Evolutionary conservation across 2,113 vertebrate genomes (phyloP).

Genomic region (Microtus richardsoni): DNA sequence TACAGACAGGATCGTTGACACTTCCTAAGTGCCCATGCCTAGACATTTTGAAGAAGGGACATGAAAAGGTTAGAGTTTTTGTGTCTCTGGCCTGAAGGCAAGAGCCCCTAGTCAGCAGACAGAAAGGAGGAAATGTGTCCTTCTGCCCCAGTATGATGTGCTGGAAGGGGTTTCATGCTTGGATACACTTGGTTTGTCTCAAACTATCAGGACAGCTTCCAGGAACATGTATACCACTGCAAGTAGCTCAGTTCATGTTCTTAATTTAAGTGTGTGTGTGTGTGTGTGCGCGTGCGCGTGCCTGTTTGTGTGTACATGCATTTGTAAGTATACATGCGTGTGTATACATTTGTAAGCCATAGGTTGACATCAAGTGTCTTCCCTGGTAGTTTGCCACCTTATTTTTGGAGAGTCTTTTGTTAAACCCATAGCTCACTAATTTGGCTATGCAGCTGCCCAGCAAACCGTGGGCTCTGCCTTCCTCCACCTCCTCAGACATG

Average conservation of each 20-base stretch:
- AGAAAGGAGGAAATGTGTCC: background rate
- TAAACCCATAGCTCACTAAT: background rate
- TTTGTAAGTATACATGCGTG: no score
- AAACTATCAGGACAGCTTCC: background rate
- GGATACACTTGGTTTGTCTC: background rate
- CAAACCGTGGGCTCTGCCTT: background rate
- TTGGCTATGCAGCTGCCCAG: background rate
- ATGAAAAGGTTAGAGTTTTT: background rate
- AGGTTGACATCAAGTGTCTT: background rate
- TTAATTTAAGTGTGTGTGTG: background rate
- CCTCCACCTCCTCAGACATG: background rate
- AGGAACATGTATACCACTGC: background rate
- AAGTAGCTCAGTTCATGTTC: background rate
- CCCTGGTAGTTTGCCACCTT: background rate
- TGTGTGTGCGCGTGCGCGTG: background rate
- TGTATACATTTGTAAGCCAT: no score
- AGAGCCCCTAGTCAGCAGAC: background rate
- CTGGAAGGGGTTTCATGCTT: background rate
- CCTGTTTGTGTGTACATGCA: no score
- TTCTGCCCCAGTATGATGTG: background rate
- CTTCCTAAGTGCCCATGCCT: background rate
- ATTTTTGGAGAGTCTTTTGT: background rate
- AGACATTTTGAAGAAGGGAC: background rate
- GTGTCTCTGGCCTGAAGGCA: background rate
- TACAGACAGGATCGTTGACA: background rate